phyloP scores from a whole-genome alignment of 2,113 vertebrate genomes.

The Lota lota region DNA sequence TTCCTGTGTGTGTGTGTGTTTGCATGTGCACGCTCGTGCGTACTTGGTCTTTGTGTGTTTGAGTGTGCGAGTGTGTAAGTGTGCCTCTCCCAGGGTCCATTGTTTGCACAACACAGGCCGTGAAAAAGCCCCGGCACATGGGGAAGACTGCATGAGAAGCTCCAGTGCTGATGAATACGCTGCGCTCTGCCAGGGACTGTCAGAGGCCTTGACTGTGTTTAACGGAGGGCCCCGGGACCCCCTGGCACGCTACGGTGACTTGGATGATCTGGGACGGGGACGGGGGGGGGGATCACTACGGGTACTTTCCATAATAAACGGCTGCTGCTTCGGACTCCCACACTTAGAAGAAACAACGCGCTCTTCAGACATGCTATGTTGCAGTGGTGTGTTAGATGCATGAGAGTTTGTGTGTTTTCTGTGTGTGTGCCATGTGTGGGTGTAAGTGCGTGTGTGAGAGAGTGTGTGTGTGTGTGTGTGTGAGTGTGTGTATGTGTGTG shows the following conservation, averaged over 20 bases:
- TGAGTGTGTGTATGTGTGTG: slow-evolving; percentile 28
- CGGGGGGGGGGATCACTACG: slow-evolving; percentile 31
- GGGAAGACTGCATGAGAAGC: too few species aligned
- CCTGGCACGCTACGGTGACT: slow-evolving; percentile 52
- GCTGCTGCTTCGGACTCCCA: slow-evolving; percentile 62
- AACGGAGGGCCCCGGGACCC: slow-evolving; percentile 22
- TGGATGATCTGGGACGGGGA: slow-evolving; percentile 48
- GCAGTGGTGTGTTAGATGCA: too few species aligned
- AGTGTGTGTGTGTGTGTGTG: slow-evolving; percentile 28
- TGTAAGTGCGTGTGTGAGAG: slow-evolving; percentile 17
- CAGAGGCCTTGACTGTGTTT: too few species aligned
- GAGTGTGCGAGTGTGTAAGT: slow-evolving; percentile 1
- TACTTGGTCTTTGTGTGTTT: slow-evolving; percentile 30
- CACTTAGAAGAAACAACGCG: slow-evolving; percentile 16
- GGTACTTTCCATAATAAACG: slow-evolving; percentile 70
- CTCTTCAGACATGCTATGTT: too few species aligned
- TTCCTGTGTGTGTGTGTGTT: slow-evolving; percentile 15
- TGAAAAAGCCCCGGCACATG: neutral
- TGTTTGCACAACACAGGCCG: slow-evolving; percentile 34
- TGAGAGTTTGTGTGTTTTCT: too few species aligned
- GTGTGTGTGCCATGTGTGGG: neutral
- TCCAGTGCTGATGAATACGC: too few species aligned
- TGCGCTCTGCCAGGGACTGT: too few species aligned
- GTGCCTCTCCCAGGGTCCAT: slow-evolving; percentile 25
- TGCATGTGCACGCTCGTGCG: slow-evolving; percentile 5